Evolutionary conservation across 2,797 vertebrate genomes (phyloP), one percentile per base, ranked within the genome.

Genomic region (Tadarida brasiliensis): DNA sequence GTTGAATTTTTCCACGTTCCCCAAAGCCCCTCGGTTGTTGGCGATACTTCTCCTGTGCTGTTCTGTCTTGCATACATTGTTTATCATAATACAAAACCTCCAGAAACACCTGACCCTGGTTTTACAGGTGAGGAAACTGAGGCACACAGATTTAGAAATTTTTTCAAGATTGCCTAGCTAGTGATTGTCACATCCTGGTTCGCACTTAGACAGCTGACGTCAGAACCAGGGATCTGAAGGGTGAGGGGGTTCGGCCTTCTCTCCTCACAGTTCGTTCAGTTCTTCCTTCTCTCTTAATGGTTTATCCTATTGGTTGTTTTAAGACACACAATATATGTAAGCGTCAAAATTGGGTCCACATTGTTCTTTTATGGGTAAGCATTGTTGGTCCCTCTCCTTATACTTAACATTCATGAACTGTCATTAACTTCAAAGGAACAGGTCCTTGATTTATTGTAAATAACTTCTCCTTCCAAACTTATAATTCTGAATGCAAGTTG

Each of bases 301-400:
- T 57, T 20, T 47, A 47, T 22, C 17, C 24, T 74, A 10, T 19
- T 82, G 57, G 59, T 73, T 12, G 10, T 17, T 8, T 56, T 57
- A 24, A 56, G 49, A 77, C 17, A n/a, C 11, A 19, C 2, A 4
- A 30, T 20, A 14, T 0, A 0, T 49, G 3, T 33, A 47, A 30
- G 11, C 30, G 11, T 90, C 22, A 83, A 30, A 26, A 54, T 3
- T 68, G 56, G 28, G 15, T 26, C 22, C 22, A 68, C 30, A 12
- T 20, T 11, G 7, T 11, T 56, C n/a, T 65, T 61, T 70, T 81
- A 30, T 2, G 51, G 68, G 10, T 68, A 68, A 65, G 0, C 35
- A 56, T 67, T 33, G 15, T 15, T 71, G 15, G 85, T 54, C 54
- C 39, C 30, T 82, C 19, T 47, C 35, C 26, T 70, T 35, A 35